Percentiles rank a stretch among this genome's conserved stretches.
Conservation (phyloP, 2,797 vertebrate species). For the Merluccius polli region DNA sequence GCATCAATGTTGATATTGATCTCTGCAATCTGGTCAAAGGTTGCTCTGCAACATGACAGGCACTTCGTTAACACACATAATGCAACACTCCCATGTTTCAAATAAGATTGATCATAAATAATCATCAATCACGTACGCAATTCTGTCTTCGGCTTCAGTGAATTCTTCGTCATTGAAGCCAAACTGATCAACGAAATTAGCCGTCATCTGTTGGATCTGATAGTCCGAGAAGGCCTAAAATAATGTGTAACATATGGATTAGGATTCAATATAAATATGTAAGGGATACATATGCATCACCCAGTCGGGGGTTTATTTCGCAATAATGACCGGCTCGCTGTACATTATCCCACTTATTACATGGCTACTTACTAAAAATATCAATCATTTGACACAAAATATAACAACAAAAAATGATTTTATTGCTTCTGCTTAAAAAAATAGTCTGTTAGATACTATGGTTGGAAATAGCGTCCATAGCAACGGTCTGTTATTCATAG, state of each 20-base stretch:
- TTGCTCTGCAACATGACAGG: conserved; percentile 69
- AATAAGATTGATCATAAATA: not conserved
- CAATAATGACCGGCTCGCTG: too few species aligned
- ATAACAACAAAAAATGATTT: too few species aligned
- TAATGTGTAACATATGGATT: not conserved
- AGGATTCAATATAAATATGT: not conserved
- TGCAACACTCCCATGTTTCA: not conserved
- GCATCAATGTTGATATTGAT: conserved; percentile 87
- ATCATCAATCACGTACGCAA: conserved; percentile 74
- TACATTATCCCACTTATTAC: too few species aligned
- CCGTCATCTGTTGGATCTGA: conserved; percentile 98
- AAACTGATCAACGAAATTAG: conserved; percentile 96
- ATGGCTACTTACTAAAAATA: too few species aligned
- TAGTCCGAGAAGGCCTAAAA: conserved; percentile 95
- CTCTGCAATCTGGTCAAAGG: conserved; percentile 90
- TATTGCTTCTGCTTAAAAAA: too few species aligned
- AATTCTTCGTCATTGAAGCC: conserved; percentile 98
- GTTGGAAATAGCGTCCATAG: too few species aligned
- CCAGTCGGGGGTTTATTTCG: too few species aligned
- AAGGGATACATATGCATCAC: too few species aligned
- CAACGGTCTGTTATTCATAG: too few species aligned
- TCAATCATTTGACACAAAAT: too few species aligned
- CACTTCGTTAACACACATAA: not conserved
- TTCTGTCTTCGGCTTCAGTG: conserved; percentile 91
- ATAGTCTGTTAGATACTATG: too few species aligned